A percentile compares a stretch with the other conserved stretches of the same genome.
These are phyloP conservation scores for Patella caerulea DNA, from an alignment of 2,888 invertebrate species.

Conservation along the genomic window DNA sequence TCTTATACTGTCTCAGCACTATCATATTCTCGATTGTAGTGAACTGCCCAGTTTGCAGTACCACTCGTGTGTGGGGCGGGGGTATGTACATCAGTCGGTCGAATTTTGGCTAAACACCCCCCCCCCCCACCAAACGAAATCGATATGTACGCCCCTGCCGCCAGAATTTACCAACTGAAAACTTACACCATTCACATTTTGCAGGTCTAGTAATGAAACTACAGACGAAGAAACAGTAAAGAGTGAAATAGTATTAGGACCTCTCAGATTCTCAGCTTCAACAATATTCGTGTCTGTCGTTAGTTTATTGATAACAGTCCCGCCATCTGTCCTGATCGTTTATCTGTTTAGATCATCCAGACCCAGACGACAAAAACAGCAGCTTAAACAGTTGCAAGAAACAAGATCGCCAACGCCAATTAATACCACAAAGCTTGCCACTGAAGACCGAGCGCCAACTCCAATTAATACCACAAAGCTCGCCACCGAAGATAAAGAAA, in stretches of 20 bases:
- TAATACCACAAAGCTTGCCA: not conserved
- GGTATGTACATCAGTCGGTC: too few species aligned
- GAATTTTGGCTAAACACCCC: too few species aligned
- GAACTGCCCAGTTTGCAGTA: too few species aligned
- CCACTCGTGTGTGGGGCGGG: too few species aligned
- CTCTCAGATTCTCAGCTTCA: slow-evolving; percentile 47
- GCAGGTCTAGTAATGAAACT: not conserved
- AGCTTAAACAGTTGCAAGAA: not conserved
- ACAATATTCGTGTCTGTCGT: slow-evolving; percentile 45
- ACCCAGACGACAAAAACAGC: slow-evolving; percentile 12
- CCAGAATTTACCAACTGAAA: too few species aligned
- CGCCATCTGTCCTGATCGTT: slow-evolving; percentile 62
- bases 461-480: not conserved
- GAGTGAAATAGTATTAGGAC: slow-evolving; percentile 40
- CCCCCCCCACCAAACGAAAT: too few species aligned
- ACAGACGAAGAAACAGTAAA: slow-evolving; percentile 33
- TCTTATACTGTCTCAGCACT: too few species aligned
- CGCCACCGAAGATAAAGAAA: not conserved
- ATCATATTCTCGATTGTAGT: too few species aligned
- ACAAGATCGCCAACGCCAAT: not conserved
- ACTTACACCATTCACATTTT: not conserved
- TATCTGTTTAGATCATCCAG: slow-evolving; percentile 50
- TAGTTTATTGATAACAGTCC: slow-evolving; percentile 61
- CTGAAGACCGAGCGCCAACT: not conserved
- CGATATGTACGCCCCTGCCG: too few species aligned